phyloP scores from a whole-genome alignment of 2,888 invertebrate genomes.

The Zele albiditarsus region DNA sequence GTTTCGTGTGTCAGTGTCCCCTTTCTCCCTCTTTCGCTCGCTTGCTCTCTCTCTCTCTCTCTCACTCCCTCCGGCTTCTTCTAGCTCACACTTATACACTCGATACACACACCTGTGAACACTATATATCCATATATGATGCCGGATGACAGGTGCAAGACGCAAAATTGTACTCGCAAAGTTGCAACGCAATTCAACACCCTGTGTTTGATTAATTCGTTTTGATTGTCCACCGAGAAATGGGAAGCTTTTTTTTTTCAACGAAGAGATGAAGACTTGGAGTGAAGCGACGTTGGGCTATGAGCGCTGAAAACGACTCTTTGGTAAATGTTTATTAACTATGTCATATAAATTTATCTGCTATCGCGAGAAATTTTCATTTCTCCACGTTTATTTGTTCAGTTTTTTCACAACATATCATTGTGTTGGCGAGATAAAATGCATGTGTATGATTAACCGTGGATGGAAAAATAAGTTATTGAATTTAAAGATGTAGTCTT shows the following conservation, averaged over 20 bases:
- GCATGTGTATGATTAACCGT: no score
- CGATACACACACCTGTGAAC: no score
- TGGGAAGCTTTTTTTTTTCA: constrained; percentile 35
- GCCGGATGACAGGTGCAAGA: constrained; percentile 58
- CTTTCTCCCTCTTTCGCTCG: constrained; percentile 37
- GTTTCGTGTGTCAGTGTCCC: constrained; percentile 62
- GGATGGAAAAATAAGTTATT: no score
- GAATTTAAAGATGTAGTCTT: no score
- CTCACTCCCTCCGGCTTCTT: not conserved
- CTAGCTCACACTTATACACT: no score
- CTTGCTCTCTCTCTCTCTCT: constrained; percentile 19
- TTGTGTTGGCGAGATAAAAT: no score
- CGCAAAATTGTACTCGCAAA: constrained; percentile 11
- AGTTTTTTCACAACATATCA: not conserved
- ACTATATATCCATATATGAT: constrained; percentile 35
- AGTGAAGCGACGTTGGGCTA: constrained; percentile 66
- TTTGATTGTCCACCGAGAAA: constrained; percentile 7
- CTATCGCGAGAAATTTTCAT: not conserved
- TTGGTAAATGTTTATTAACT: constrained; percentile 65
- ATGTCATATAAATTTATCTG: not conserved
- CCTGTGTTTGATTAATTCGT: not conserved
- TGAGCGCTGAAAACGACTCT: constrained; percentile 73
- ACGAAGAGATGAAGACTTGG: constrained; percentile 53
- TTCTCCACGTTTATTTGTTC: not conserved
- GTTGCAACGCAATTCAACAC: constrained; percentile 8